Base-by-base conservation (phyloP, 23 tunicate species). In the Corella eumyota region DNA sequence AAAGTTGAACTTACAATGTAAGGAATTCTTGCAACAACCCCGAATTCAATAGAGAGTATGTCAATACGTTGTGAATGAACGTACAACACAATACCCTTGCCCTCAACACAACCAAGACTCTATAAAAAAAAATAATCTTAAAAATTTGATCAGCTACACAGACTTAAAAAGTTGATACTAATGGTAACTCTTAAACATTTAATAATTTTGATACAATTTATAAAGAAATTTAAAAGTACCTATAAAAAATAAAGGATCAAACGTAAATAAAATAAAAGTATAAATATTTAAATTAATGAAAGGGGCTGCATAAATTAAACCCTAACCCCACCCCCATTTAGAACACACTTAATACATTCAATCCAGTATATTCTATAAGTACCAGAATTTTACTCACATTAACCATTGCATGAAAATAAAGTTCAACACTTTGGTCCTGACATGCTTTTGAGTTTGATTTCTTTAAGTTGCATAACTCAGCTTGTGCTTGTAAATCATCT, bases 71-170 rank as follows among this genome's bases (percentile, higher is more conserved):
- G 77, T 35, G 75, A 73, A 36, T 73, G 51, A 0, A 84, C 82
- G 50, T 84, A 60, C 78, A 84, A 68, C 5, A 84, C 83, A 71
- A 84, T 65, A 20, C 72, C 94, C 2, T 57, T 55, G 36, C 73
- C 51, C 47, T 74, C 78, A 25, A 84, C 56, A 0, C 69, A 60
- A 2, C 94, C 94, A 45, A 65, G 62, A 31, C 66, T 75, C 44
- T 75, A 26, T 4, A 73, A 15, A 62, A 48, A 47, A 46, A 55
- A 47, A 32, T n/a, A n/a, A n/a, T n/a, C n/a, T n/a, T n/a, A n/a
- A n/a, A n/a, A n/a, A n/a, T n/a, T n/a, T n/a, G n/a, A n/a, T n/a
- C n/a, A n/a, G n/a, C n/a, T n/a, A n/a, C n/a, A n/a, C n/a, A n/a
- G n/a, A n/a, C n/a, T n/a, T n/a, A n/a, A n/a, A n/a, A n/a, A n/a